Evolutionary conservation across 2,888 invertebrate species (phyloP).

Genomic region (Hoplodrina blanda): DNA sequence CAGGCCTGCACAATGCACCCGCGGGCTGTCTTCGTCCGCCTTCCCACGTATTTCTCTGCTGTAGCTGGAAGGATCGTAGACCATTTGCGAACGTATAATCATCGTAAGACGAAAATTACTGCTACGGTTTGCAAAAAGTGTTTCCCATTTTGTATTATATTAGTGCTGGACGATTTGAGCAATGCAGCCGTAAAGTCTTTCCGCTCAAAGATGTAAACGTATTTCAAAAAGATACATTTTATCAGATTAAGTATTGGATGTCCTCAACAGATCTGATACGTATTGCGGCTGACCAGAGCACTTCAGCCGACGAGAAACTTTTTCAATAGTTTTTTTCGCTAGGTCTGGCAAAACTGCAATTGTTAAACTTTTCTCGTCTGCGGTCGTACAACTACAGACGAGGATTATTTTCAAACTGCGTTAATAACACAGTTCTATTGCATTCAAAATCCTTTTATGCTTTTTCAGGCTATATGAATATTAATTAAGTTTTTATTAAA

Average conservation of each 20-base stretch:
- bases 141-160: slow-evolving; percentile 3
- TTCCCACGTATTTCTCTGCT: slow-evolving; percentile 79
- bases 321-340: slow-evolving; percentile 43
- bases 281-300: slow-evolving; percentile 20
- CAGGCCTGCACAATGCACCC: slow-evolving; percentile 83
- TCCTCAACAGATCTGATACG: slow-evolving; percentile 11
- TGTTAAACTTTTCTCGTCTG: slow-evolving; percentile 49
- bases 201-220: not conserved
- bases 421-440: slow-evolving; percentile 20
- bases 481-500: slow-evolving; percentile 1
- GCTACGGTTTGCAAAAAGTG: not conserved
- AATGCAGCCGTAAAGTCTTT: slow-evolving; percentile 2
- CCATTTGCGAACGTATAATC: slow-evolving; percentile 28
- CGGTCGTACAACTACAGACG: slow-evolving; percentile 46
- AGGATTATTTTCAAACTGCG: slow-evolving; percentile 46
- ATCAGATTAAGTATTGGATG: slow-evolving; percentile 18
- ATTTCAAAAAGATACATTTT: slow-evolving; percentile 9
- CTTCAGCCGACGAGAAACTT: slow-evolving; percentile 27
- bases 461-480: slow-evolving; percentile 9
- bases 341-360: slow-evolving; percentile 49
- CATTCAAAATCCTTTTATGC: slow-evolving; percentile 17
- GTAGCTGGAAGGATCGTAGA: slow-evolving; percentile 40
- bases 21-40: slow-evolving; percentile 78
- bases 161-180: not conserved
- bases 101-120: slow-evolving; percentile 4